These are phyloP conservation scores for Diarsia dahlii DNA, from an alignment of 2,888 invertebrate species.

Conservation along the genomic window DNA sequence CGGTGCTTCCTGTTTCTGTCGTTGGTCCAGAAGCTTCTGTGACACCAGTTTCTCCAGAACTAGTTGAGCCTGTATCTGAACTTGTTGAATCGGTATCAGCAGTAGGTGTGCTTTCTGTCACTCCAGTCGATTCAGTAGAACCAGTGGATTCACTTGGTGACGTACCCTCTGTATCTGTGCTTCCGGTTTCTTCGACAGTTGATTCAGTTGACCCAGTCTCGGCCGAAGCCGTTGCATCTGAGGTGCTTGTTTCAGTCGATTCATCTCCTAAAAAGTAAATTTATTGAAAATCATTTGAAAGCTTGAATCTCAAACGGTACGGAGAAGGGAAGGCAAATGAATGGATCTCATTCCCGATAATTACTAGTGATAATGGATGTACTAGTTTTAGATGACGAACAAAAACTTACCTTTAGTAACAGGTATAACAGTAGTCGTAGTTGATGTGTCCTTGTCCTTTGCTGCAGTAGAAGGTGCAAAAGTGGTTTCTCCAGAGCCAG, in stretches of 20 bases:
- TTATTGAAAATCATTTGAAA: background rate
- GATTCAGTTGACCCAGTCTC: background rate
- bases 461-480: background rate
- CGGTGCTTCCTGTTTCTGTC: conserved; percentile 16
- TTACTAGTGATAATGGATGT: background rate
- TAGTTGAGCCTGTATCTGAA: conserved; percentile 20
- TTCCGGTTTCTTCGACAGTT: conserved; percentile 15
- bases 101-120: conserved; percentile 19
- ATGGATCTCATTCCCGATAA: background rate
- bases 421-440: conserved; percentile 23
- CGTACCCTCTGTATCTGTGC: conserved; percentile 6
- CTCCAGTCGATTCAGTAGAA: conserved; percentile 35
- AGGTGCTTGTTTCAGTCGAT: background rate
- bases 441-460: background rate
- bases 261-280: background rate
- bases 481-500: conserved; percentile 34
- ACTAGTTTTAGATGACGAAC: background rate
- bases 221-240: background rate
- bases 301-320: background rate
- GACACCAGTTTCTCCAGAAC: conserved; percentile 1
- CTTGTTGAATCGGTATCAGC: conserved; percentile 16
- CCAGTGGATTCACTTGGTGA: conserved; percentile 12
- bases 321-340: background rate
- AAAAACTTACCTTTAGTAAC: conserved; percentile 5
- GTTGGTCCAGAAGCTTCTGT: conserved; percentile 8